Evolutionary conservation across 2,113 vertebrate genomes (phyloP).

Genomic region (Bungarus multicinctus): DNA sequence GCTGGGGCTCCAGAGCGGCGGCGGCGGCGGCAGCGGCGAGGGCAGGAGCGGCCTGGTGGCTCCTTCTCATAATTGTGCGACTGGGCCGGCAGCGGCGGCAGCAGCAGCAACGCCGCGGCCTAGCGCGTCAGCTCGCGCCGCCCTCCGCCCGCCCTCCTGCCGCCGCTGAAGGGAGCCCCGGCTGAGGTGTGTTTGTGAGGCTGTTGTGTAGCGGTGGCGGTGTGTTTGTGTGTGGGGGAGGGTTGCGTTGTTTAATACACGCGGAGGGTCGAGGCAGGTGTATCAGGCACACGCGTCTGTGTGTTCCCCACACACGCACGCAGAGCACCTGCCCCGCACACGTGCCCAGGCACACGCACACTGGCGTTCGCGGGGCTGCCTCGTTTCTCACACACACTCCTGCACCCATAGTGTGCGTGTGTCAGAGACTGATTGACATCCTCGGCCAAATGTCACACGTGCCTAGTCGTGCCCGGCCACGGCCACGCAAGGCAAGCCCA

Average conservation of each 20-base stretch:
- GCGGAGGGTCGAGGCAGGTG: not conserved
- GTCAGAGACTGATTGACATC: too few relatives aligned
- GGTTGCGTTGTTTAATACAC: not conserved
- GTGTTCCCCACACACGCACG: not conserved
- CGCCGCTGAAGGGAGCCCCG: not conserved
- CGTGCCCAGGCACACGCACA: not conserved
- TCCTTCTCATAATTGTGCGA: conserved; percentile 66
- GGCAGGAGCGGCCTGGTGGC: conserved; percentile 51
- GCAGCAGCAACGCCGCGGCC: conserved; percentile 45
- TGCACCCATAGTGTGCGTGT: not conserved
- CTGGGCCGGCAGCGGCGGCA: conserved; percentile 16
- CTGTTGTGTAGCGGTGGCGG: too few relatives aligned
- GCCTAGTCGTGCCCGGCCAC: too few relatives aligned
- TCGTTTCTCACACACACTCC: not conserved
- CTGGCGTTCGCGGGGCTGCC: not conserved
- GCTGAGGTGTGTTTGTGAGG: not conserved
- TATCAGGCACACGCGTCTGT: not conserved
- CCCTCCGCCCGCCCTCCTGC: conserved; percentile 15
- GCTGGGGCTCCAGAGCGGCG: conserved; percentile 40
- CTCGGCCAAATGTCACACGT: not conserved
- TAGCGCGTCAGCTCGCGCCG: conserved; percentile 47
- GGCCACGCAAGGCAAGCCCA: not conserved
- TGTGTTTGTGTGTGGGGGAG: not conserved
- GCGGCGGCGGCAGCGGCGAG: conserved; percentile 10
- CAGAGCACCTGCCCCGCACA: not conserved